These are phyloP conservation scores for Anser cygnoides DNA, from an alignment of 2,113 vertebrate genomes.

Conservation along the genomic window DNA sequence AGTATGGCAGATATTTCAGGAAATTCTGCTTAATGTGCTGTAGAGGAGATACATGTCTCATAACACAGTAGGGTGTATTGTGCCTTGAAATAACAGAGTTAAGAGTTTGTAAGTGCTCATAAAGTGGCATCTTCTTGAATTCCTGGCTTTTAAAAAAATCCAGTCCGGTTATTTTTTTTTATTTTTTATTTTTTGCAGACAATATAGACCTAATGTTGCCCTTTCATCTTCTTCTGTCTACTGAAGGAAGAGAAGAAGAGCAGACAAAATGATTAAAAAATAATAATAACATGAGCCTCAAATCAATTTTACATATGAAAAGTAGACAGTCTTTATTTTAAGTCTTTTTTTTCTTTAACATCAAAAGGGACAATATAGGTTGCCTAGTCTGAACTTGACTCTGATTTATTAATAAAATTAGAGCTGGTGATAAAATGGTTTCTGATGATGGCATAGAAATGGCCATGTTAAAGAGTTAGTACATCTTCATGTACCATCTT, in stretches of 20 bases:
- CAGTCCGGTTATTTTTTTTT: neutral
- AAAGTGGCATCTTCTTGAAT: neutral
- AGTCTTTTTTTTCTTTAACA: neutral
- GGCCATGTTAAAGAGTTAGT: neutral
- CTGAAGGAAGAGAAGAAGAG: neutral
- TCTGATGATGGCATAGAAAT: neutral
- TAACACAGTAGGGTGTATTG: neutral
- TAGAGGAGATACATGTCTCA: neutral
- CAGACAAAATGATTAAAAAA: neutral
- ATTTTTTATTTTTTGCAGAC: neutral
- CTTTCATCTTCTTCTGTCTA: neutral
- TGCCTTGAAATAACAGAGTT: neutral
- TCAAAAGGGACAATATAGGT: neutral
- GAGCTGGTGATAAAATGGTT: neutral
- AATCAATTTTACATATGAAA: neutral
- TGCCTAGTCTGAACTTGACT: neutral
- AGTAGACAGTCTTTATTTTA: neutral
- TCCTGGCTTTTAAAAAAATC: neutral
- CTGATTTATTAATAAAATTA: neutral
- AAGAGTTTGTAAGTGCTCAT: neutral
- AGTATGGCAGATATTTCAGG: neutral
- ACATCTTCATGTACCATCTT: accelerated
- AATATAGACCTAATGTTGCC: neutral
- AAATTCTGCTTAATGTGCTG: neutral
- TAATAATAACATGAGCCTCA: neutral